These are phyloP conservation scores for Monochamus alternatus DNA, from an alignment of 2,888 invertebrate species.

Conservation along the genomic window DNA sequence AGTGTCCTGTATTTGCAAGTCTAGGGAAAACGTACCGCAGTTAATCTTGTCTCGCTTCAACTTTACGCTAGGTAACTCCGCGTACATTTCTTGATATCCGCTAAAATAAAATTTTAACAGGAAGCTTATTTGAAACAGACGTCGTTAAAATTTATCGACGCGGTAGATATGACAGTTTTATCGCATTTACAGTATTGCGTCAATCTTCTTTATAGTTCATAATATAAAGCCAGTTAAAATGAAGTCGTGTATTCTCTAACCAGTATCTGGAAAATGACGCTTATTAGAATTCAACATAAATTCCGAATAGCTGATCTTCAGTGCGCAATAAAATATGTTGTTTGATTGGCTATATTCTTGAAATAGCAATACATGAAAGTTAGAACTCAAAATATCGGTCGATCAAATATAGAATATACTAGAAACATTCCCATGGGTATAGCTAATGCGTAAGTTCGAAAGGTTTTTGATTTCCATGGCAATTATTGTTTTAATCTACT, in stretches of 20 bases:
- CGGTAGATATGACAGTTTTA: slow-evolving; percentile 39
- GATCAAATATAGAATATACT: too few species aligned
- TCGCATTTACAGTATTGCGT: slow-evolving; percentile 34
- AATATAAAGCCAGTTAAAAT: neutral
- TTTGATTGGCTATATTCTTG: neutral
- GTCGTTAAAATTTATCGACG: slow-evolving; percentile 42
- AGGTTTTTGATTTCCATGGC: too few species aligned
- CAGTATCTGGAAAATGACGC: neutral
- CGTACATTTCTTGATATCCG: neutral
- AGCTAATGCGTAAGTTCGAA: too few species aligned
- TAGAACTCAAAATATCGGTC: too few species aligned
- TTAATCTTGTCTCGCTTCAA: neutral
- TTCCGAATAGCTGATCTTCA: neutral
- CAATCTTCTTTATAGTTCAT: slow-evolving; percentile 5
- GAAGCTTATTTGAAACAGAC: neutral
- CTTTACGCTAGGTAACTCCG: neutral
- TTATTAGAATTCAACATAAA: neutral
- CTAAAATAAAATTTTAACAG: slow-evolving; percentile 5
- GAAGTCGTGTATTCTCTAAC: neutral
- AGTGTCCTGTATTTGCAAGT: too few species aligned
- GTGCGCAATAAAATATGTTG: neutral
- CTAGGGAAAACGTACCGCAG: too few species aligned
- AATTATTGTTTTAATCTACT: too few species aligned
- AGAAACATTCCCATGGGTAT: too few species aligned
- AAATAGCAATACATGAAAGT: too few species aligned